These are phyloP conservation scores for Turdus rufiventris DNA, from an alignment of 2,113 vertebrate genomes.

Conservation along the genomic window DNA sequence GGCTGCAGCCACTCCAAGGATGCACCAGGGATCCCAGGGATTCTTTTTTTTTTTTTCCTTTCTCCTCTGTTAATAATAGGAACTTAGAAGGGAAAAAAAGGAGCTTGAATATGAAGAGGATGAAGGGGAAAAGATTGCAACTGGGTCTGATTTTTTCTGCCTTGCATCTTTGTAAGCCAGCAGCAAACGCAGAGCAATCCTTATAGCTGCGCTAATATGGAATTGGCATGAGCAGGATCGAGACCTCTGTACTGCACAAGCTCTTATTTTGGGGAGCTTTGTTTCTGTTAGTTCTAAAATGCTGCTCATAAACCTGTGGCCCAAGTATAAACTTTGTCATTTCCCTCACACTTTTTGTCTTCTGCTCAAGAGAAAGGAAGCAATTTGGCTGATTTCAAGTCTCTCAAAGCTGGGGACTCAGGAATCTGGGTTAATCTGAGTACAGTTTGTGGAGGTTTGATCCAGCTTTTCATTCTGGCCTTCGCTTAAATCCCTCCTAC, in stretches of 20 bases:
- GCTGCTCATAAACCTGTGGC: not conserved
- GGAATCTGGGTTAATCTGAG: conserved; percentile 36
- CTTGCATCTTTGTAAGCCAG: not conserved
- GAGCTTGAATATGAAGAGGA: not conserved
- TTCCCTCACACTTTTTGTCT: not conserved
- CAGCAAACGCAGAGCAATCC: not conserved
- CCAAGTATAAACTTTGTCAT: not conserved
- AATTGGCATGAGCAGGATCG: not conserved
- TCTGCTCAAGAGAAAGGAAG: not conserved
- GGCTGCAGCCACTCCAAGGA: conserved; percentile 37
- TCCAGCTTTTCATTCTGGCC: conserved; percentile 43
- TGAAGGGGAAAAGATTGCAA: not conserved
- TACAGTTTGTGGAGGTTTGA: conserved; percentile 32
- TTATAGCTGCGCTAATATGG: not conserved
- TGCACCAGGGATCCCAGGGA: conserved; percentile 2
- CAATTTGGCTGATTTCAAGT: not conserved
- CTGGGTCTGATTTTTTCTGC: not conserved
- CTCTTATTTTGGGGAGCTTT: not conserved
- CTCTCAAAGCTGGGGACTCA: not conserved
- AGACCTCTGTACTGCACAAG: not conserved
- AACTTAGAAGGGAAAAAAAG: not conserved
- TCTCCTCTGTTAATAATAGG: not conserved
- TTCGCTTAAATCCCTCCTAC: conserved; percentile 36
- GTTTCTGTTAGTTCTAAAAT: not conserved
- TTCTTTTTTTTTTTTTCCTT: not conserved